A percentile compares a stretch with the other conserved stretches of the same genome.
Conservation (phyloP, 2,797 vertebrate species). For the Nyctibius grandis region DNA sequence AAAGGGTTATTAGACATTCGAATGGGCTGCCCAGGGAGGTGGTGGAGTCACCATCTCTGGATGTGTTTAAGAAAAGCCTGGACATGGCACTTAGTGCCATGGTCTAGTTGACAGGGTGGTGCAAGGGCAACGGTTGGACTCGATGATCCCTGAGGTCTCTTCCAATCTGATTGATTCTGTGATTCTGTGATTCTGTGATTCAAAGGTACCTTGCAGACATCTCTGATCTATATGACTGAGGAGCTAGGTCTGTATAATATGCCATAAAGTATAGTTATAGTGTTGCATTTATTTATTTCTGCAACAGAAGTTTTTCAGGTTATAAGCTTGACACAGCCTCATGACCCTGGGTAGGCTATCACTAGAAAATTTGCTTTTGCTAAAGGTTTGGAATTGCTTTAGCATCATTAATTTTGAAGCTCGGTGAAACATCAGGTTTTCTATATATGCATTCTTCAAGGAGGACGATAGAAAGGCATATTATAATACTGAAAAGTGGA, state of each 20-base stretch:
- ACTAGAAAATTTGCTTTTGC: neutral
- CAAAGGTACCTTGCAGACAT: neutral
- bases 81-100: too few relatives aligned
- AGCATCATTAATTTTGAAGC: neutral
- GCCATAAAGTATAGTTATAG: neutral
- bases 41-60: too few relatives aligned
- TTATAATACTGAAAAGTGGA: neutral
- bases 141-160: too few relatives aligned
- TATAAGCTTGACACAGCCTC: neutral
- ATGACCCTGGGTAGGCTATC: neutral
- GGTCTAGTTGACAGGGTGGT: too few relatives aligned
- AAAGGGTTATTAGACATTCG: too few relatives aligned
- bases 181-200: too few relatives aligned
- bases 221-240: neutral
- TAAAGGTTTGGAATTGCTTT: neutral
- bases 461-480: neutral
- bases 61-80: too few relatives aligned
- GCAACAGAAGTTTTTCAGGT: neutral
- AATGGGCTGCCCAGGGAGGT: too few relatives aligned
- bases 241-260: neutral
- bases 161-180: too few relatives aligned
- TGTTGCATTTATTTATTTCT: neutral
- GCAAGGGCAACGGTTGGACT: too few relatives aligned
- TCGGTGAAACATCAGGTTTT: neutral
- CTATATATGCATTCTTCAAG: neutral